Base-by-base conservation (phyloP, 2,888 invertebrate genomes). In the Agonopterix subpropinquella region DNA sequence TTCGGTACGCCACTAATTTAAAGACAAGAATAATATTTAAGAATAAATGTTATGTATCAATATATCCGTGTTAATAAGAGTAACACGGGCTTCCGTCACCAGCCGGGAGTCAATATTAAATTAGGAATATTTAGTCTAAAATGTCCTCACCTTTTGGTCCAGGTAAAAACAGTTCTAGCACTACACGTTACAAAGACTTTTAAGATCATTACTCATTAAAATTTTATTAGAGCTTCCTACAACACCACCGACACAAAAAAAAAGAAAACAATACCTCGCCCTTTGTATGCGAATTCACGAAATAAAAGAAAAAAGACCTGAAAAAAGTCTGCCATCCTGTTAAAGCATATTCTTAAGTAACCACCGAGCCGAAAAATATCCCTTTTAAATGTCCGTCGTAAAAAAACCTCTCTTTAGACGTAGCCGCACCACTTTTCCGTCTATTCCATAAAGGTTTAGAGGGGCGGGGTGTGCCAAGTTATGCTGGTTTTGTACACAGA, bases 401-500 rank as follows among this genome's bases (percentile, higher is more conserved):
- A 37, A 36, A 35, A 11, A 43, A 44, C n/a, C 13, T 13, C 8
- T 13, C 15, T 7, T 7, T 13, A 11, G 13, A 8, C n/a, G 7
- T n/a, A n/a, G n/a, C 8, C 39, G 28, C 11, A 8, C 13, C 44
- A 8, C 8, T 9, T 36, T 44, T 36, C 9, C 36, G 11, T 36
- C 36, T 2, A 11, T 44, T 9, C 11, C 18, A 2, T 18, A 36
- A 4, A 15, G n/a, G 3, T 41, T 3, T 18, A 47, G 11, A 8
- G 11, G 35, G 11, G 15, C 39, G 15, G 11, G 18, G 4, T n/a
- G 11, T 49, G 28, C 45, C 56, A 51, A 47, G 43, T 48, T 44
- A 52, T 28, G 18, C 44, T 52, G 53, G 55, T 11, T 48, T 36
- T 13, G 39, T 45, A n/a, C 35, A 43, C 43, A 50, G 57, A 60